phyloP scores from a whole-genome alignment of 2,113 vertebrate species.

The Gadus chalcogrammus region DNA sequence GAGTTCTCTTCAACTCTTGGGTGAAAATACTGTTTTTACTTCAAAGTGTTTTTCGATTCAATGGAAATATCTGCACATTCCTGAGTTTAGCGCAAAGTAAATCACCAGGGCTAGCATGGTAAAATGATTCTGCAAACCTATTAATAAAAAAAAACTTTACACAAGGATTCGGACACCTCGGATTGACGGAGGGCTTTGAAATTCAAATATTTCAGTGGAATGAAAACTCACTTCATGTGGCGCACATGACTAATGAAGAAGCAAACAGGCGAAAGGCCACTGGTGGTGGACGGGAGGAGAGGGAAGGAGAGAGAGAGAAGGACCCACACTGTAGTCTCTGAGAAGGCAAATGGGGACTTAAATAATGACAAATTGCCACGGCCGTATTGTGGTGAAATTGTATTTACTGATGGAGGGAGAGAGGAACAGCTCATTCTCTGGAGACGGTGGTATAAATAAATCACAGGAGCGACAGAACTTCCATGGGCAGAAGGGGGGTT shows the following conservation, averaged over 20 bases:
- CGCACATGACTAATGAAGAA: slow-evolving; percentile 58
- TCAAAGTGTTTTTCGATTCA: too few species aligned
- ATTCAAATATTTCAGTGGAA: slow-evolving; percentile 24
- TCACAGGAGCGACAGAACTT: slow-evolving; percentile 54
- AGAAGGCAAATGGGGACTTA: slow-evolving; percentile 60
- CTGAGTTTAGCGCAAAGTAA: too few species aligned
- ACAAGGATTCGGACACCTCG: too few species aligned
- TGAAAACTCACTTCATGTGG: slow-evolving; percentile 32
- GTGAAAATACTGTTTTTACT: too few species aligned
- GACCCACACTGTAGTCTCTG: slow-evolving; percentile 43
- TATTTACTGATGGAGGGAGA: slow-evolving; percentile 65
- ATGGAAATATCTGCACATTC: too few species aligned
- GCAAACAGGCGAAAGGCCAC: neutral
- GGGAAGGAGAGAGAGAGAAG: neutral
- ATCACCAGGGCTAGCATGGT: too few species aligned
- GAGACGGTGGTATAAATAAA: slow-evolving; percentile 67
- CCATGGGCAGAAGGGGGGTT: slow-evolving; percentile 20
- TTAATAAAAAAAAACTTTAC: too few species aligned
- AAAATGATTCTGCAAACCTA: too few species aligned
- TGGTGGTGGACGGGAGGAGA: neutral
- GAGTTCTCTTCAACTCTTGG: too few species aligned
- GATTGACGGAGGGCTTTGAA: slow-evolving; percentile 12
- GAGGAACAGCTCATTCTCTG: slow-evolving; percentile 63
- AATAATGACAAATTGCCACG: slow-evolving; percentile 72
- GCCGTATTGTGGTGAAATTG: slow-evolving; percentile 63